Evolutionary conservation across 2,888 invertebrate genomes (phyloP), one percentile per base, ranked within the genome.

Genomic region (Erebia aethiops): DNA sequence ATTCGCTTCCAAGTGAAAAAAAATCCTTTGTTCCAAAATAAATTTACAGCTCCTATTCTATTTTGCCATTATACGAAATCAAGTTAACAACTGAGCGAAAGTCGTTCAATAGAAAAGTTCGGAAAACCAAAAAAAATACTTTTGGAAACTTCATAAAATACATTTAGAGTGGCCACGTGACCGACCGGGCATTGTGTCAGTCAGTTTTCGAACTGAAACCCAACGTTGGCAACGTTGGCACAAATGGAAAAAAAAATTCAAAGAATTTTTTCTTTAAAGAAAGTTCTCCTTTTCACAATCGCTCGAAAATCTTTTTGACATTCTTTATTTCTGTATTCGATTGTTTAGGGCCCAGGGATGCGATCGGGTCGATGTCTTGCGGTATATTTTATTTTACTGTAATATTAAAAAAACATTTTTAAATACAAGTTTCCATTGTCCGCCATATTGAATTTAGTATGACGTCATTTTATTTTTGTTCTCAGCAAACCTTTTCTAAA

Each of bases 41-140:
- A 26, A 26, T 57, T 57, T 3, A 54, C 18, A 54, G 18, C 18
- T 16, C 10, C 2, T 18, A 52, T 52, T 52, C 18, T 21, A 56
- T 41, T 16, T 35, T 35, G 0, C 58, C 41, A 41, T 41, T 14
- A 57, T 57, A 14, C 14, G 13, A 21, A 57, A 57, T 13, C 56
- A 43, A 41, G 9, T 41, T n/a, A 16, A 57, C 14, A 35, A 35
- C 1, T 35, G 3, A 41, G 41, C 41, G n/a, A 60, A 58, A 60
- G 60, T 60, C 16, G 16, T 10, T 16, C 41, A 60, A 43, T 41
- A 60, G 41, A 1, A 26, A 16, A 58, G 58, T 58, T 16, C n/a
- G 58, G n/a, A 58, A 58, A 60, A 60, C 16, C 41, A 60, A 16
- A 41, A 60, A 60, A 41, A 60, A 10, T 26, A 26, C 35, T 41